Conservation (phyloP, 2,113 vertebrate species). For the Charina bottae region DNA sequence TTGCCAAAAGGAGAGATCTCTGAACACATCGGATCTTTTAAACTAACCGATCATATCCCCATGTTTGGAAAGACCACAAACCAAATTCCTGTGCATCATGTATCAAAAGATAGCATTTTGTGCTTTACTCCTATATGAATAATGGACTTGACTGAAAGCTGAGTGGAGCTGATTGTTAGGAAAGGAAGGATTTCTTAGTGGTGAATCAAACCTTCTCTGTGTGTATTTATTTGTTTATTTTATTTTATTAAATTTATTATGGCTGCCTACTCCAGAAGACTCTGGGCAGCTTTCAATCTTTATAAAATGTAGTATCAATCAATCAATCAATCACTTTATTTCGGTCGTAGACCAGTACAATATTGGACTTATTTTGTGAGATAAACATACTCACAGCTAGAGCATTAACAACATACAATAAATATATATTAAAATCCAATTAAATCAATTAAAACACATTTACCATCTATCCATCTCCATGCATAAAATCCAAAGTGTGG, state of each 20-base stretch:
- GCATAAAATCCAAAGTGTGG: too few relatives aligned
- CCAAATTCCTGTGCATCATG: neutral
- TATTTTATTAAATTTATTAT: neutral
- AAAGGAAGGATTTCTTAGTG: neutral
- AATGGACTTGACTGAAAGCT: neutral
- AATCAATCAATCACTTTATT: too few relatives aligned
- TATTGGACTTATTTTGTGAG: too few relatives aligned
- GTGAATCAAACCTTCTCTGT: neutral
- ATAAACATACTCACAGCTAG: too few relatives aligned
- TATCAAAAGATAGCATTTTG: neutral
- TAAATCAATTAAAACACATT: too few relatives aligned
- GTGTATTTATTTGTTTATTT: neutral
- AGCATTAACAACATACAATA: too few relatives aligned
- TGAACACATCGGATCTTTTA: neutral
- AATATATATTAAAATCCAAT: too few relatives aligned
- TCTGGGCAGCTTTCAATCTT: neutral
- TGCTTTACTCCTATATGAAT: neutral
- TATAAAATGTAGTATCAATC: too few relatives aligned
- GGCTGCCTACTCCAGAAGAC: neutral
- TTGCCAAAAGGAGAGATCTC: neutral
- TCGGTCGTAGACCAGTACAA: too few relatives aligned
- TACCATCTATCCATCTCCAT: too few relatives aligned
- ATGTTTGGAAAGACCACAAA: neutral
- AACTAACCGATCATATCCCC: neutral
- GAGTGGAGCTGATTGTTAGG: neutral